phyloP scores from a whole-genome alignment of 2,888 invertebrate species.

The Cantharis rustica region DNA sequence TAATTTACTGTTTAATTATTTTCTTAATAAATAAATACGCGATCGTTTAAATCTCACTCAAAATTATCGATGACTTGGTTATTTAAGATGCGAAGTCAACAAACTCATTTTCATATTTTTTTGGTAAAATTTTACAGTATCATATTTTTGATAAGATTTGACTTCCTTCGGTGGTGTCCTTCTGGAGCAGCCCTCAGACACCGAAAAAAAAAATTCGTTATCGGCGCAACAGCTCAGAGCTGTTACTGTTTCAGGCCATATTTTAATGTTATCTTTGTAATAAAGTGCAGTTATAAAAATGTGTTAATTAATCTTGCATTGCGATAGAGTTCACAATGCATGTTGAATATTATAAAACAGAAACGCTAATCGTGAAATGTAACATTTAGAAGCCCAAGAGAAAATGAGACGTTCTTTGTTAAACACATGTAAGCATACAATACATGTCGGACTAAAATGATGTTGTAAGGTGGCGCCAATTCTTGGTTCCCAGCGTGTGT shows the following conservation, averaged over 20 bases:
- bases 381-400: slow-evolving; percentile 13
- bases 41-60: background rate
- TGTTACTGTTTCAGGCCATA: background rate
- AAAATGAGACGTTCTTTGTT: slow-evolving; percentile 29
- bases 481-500: slow-evolving; percentile 36
- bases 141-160: background rate
- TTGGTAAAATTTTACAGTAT: background rate
- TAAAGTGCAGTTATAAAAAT: background rate
- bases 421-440: slow-evolving; percentile 20
- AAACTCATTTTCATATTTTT: background rate
- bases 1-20: background rate
- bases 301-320: background rate
- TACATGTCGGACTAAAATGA: slow-evolving; percentile 31
- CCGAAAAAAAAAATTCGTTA: background rate
- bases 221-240: background rate
- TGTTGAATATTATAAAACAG: background rate
- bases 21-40: background rate
- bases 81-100: background rate
- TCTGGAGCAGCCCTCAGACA: background rate
- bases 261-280: background rate
- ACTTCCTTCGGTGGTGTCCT: background rate
- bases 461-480: slow-evolving; percentile 36
- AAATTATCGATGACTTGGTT: background rate
- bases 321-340: background rate
- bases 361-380: background rate